Conservation (phyloP, 2,888 invertebrate species). For the Crepidodera aurea region DNA sequence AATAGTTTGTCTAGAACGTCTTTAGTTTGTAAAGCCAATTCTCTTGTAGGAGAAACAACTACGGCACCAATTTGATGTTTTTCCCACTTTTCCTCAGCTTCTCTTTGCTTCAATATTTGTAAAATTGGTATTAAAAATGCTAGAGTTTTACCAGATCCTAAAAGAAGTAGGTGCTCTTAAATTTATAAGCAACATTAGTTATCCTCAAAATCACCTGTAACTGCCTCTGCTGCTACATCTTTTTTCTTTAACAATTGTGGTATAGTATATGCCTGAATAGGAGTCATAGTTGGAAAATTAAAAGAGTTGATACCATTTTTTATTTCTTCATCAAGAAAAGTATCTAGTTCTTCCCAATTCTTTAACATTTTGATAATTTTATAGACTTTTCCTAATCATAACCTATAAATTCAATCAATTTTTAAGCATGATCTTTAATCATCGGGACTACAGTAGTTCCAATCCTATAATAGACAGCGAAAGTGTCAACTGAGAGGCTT, state of each 20-base stretch:
- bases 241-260: conserved; percentile 88
- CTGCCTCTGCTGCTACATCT: conserved; percentile 98
- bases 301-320: conserved; percentile 63
- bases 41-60: conserved; percentile 94
- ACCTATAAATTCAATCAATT: conserved; percentile 1
- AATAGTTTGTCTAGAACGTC: conserved; percentile 68
- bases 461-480: too few species aligned
- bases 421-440: too few species aligned
- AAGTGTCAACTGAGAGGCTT: too few species aligned
- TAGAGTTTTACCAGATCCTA: conserved; percentile 95
- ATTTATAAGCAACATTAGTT: not conserved
- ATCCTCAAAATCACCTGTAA: conserved; percentile 67
- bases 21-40: conserved; percentile 90
- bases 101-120: conserved; percentile 77
- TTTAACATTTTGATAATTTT: conserved; percentile 49
- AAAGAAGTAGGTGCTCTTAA: conserved; percentile 16
- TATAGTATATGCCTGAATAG: conserved; percentile 84
- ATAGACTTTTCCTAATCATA: not conserved
- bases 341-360: conserved; percentile 63
- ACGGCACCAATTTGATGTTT: conserved; percentile 85
- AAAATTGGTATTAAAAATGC: conserved; percentile 94
- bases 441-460: too few species aligned
- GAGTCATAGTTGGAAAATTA: conserved; percentile 68
- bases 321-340: conserved; percentile 60
- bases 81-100: conserved; percentile 70